Conservation (phyloP, 2,113 vertebrate species). For the Coptodon bakossiorum region DNA sequence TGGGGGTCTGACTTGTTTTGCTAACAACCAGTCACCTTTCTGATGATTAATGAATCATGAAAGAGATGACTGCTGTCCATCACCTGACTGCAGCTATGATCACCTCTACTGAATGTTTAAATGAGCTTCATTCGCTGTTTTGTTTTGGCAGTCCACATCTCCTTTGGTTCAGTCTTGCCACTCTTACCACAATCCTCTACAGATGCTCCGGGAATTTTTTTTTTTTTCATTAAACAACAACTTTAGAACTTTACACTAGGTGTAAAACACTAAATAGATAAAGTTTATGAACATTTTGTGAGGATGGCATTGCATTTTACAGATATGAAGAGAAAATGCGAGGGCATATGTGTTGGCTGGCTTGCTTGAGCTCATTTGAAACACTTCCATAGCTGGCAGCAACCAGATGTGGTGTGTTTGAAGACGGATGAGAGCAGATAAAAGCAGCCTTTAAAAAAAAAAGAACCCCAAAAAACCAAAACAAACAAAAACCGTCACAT, state of each 20-base stretch:
- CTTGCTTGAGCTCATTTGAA: constrained; percentile 24
- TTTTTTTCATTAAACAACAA: neutral
- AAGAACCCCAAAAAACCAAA: too few relatives aligned
- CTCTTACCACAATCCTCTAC: neutral
- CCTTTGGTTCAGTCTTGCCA: neutral
- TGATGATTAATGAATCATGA: neutral
- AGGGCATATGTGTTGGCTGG: neutral
- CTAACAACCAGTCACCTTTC: neutral
- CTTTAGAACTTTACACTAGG: neutral
- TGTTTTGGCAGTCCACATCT: neutral
- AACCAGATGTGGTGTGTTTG: constrained; percentile 57
- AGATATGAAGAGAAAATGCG: neutral
- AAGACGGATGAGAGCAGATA: constrained; percentile 57
- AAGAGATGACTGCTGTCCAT: fast-evolving
- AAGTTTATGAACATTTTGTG: neutral
- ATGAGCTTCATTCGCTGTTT: neutral
- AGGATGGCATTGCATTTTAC: neutral
- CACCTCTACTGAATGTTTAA: fast-evolving
- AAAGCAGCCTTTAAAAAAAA: neutral
- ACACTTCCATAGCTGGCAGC: constrained; percentile 32
- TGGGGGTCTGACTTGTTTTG: neutral
- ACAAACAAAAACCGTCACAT: fast-evolving
- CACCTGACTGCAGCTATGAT: neutral
- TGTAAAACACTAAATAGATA: neutral
- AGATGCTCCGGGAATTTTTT: neutral